Base-by-base conservation (phyloP, 2,797 vertebrate genomes). In the Epinephelus awoara region DNA sequence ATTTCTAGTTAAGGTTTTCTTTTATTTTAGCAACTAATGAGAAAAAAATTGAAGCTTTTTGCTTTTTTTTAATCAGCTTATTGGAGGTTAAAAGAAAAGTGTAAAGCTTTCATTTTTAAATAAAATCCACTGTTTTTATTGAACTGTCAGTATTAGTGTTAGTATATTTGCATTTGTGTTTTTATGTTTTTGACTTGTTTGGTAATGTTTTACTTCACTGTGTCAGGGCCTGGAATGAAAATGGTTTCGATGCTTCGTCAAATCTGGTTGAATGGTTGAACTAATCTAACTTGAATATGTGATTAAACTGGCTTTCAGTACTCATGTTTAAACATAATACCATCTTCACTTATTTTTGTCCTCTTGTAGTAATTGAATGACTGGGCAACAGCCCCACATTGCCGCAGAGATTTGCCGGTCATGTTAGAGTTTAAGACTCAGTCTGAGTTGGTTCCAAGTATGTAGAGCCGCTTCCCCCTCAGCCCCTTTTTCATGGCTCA, bases 401-500 rank as follows among this genome's bases (percentile, higher is more conserved):
- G 23, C 47, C 59, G 55, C 46, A 25, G 47, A 77, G 74, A 65
- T 64, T 52, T 72, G 25, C 27, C 25, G 58, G 49, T 80, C 21
- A 58, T 63, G 51, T 74, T 49, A 34, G 25, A 82, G 25, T 82
- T 67, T 49, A 55, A 65, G 51, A 79, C 49, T 46, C 14, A 18
- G n/a, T 25, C 55, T 50, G 23, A 61, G 49, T 65, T 46, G 27
- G 38, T 50, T 85, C 58, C 61, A 82, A 77, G 54, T 74, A 14
- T 46, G 40, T 27, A 71, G 76, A 72, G 54, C 63, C 65, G 75
- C 66, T 78, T 77, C 11, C 2, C 61, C 14, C 15, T 80, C 9
- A 15, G 52, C 9, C 40, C 17, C 15, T 34, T 62, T 77, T 77
- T 71, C 74, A 62, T 71, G 65, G 67, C 70, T 86, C 75, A 72